Evolutionary conservation across 2,113 vertebrate genomes (phyloP), one percentile per base, ranked within the genome.

Genomic region (Podilymbus podiceps): DNA sequence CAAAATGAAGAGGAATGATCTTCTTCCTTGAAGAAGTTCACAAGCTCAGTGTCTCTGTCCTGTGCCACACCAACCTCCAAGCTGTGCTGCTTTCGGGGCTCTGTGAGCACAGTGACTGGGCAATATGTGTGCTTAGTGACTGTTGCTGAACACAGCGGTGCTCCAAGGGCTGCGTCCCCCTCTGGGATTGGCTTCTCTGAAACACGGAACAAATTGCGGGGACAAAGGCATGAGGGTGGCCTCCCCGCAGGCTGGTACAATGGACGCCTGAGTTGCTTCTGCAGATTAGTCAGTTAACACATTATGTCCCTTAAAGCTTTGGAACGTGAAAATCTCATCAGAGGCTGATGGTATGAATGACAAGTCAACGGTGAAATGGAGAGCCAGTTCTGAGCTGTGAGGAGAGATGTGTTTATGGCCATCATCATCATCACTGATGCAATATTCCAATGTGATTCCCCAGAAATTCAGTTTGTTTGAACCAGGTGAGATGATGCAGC

Each of bases 331-430:
- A 50, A 47, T 69, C 71, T 53, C 2, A 1, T 46, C 60, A 0
- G 0, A 62, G 63, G 23, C 78, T 76, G 82, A 50, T 2, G 2
- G 21, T 22, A 42, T 8, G 31, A 90, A 28, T 49, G 71, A 24
- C 56, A 46, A 47, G 22, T 35, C 53, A 56, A 8, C 21, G 31
- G 22, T 30, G n/a, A 46, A 49, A 67, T 2, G 22, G 40, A 75
- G 64, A 85, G 31, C n/a, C 47, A 9, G 5, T 52, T 31, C 47
- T 25, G 71, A 75, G 68, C 30, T 0, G 0, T 22, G 1, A 0
- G 62, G 31, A 76, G 23, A 50, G 31, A 0, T 1, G 2, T 42
- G 28, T 67, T 59, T 16, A 15, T 19, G 49, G 35, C 59, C 31
- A 3, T 56, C 22, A 4, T 24, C 75, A 28, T 27, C 49, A 30